Base-by-base conservation (phyloP, 2,888 invertebrate genomes). In the Myopa testacea region DNA sequence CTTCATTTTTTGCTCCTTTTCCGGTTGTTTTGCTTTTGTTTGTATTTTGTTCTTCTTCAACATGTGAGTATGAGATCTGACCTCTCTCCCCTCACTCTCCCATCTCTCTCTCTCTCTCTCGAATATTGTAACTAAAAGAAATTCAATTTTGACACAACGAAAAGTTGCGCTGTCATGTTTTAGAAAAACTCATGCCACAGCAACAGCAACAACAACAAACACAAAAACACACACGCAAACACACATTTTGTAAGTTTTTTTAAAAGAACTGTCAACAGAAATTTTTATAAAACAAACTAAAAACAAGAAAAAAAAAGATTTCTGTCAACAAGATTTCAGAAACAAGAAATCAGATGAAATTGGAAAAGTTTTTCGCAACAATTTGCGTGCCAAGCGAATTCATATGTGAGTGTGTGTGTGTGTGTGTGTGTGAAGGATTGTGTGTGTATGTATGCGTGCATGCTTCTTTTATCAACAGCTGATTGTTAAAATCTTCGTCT, bases 351-450 rank as follows among this genome's bases (percentile, higher is more conserved):
- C 45, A 55, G 55, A 55, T 55, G 55, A 19, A 52, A 69, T 69
- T 69, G 52, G 69, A 69, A 69, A 69, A 69, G 69, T 69, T 69
- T 69, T 69, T 40, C 26, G 14, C 45, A 8, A 50, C 50, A 40
- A 6, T 68, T 26, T 26, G 26, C 26, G 26, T 26, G 26, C 26
- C 26, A 26, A 26, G 26, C 26, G 69, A 55, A n/a, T 69, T 19
- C 26, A 8, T 69, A 19, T 69, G 69, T 50, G 50, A 40, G 50
- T 68, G 67, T 38, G 67, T 67, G 67, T 4, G 38, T 67, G 67
- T 16, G 38, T 67, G 10, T 67, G 16, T 1, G 40, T 5, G 6
- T 40, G 16, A 16, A 37, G 4, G 67, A 12, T 16, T 67, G 45
- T n/a, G 8, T 69, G 26, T 52, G 45, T 69, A n/a, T 34, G 40